phyloP scores from a whole-genome alignment of 30 jellyfish, hydroid and myxozoan species.

The Rhopilema esculentum region DNA sequence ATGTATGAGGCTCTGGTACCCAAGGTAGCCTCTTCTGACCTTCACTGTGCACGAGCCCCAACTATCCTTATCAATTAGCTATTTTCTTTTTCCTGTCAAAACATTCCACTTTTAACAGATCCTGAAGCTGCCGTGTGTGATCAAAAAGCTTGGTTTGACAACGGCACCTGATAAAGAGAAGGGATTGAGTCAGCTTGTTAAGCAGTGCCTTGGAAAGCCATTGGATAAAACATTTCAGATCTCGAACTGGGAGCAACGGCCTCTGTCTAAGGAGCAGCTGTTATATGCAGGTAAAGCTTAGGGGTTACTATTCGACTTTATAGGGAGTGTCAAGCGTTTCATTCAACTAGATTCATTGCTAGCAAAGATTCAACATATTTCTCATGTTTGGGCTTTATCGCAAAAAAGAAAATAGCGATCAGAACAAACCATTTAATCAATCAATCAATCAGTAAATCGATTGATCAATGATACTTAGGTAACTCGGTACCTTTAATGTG shows the following conservation, averaged over 20 bases:
- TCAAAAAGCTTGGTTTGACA: constrained; percentile 25
- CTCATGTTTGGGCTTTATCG: no score
- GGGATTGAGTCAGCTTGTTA: constrained; percentile 82
- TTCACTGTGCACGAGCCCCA: no score
- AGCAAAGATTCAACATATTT: no score
- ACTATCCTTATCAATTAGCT: no score
- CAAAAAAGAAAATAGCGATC: no score
- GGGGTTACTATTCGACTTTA: not conserved
- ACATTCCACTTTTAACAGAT: constrained; percentile 20
- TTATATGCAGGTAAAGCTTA: constrained; percentile 86
- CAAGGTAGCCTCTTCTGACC: no score
- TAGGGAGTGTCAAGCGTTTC: not conserved
- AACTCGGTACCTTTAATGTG: no score
- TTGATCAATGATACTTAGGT: no score
- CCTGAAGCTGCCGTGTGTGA: constrained; percentile 25
- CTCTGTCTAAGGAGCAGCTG: constrained; percentile 74
- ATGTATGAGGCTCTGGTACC: no score
- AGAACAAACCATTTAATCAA: no score
- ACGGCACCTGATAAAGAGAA: constrained; percentile 17
- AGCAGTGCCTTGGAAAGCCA: constrained; percentile 86
- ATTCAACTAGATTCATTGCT: not conserved
- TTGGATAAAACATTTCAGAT: constrained; percentile 93
- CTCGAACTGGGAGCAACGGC: constrained; percentile 98
- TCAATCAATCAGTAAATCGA: no score
- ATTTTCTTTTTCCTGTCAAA: no score